Base-by-base conservation (phyloP, 1,140 invertebrate species). In the Drosophila cardini region DNA sequence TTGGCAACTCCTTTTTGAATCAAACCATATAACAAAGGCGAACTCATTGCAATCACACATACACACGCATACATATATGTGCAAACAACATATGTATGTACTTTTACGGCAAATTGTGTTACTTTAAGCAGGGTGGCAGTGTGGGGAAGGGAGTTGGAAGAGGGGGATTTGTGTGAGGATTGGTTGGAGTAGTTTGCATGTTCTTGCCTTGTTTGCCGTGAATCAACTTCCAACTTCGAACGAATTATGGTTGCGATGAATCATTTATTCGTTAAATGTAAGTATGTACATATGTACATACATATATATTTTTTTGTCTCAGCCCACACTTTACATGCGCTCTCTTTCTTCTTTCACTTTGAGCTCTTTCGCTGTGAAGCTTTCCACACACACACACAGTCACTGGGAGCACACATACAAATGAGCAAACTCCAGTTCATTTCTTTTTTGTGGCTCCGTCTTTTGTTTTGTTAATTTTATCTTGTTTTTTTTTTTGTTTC, bases 151-250 rank as follows among this genome's bases (percentile, higher is more conserved):
- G 13, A 42, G 40, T 13, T 1, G 16, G 18, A 16, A 26, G 21
- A 5, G 21, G 60, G 40, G 56, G 52, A 13, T 57, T 64, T 65
- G 16, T 40, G 16, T 26, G 36, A 36, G 13, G 55, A 21, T 36
- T 55, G 38, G n/a, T 34, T 57, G 55, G 48, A 61, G 64, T 56
- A 56, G 64, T 69, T 73, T 69, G 64, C 71, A 69, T 73, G 64
- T 68, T 58, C 55, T 58, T 34, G 65, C 57, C 72, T 55, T 78
- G 81, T 85, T 85, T 60, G 74, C 81, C 78, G 65, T 85, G 81
- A 85, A 85, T 85, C 81, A 82, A 87, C 83, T 79, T 79, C 69
- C 79, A 87, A 82, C 80, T 87, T 83, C 64, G 52, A 89, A 76
- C 69, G 72, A 87, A 89, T 76, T 78, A 76, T 82, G 82, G 63